phyloP scores from a whole-genome alignment of 2,888 invertebrate genomes.

The Oxystoma pomonae region DNA sequence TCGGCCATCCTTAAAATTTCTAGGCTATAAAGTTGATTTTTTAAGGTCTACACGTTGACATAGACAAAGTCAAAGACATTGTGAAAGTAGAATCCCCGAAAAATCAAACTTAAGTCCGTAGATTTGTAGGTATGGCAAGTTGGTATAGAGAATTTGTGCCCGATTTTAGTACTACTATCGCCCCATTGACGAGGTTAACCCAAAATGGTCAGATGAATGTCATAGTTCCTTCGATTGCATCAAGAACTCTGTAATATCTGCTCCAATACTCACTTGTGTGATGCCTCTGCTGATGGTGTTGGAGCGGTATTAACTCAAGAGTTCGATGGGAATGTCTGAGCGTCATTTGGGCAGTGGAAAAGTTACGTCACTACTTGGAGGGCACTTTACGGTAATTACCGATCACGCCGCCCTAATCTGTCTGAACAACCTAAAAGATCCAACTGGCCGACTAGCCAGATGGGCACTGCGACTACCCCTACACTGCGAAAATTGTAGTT shows the following conservation, averaged over 20 bases:
- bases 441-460: too few species aligned
- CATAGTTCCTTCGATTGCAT: slow-evolving; percentile 17
- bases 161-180: slow-evolving; percentile 2
- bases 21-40: slow-evolving; percentile 36
- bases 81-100: slow-evolving; percentile 16
- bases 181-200: slow-evolving; percentile 7
- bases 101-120: slow-evolving; percentile 8
- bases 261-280: slow-evolving; percentile 25
- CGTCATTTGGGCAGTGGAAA: slow-evolving; percentile 22
- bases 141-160: slow-evolving; percentile 7
- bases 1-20: slow-evolving; percentile 26
- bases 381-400: too few species aligned
- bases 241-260: slow-evolving; percentile 23
- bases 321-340: slow-evolving; percentile 19
- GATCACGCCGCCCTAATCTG: too few species aligned
- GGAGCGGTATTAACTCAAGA: slow-evolving; percentile 25
- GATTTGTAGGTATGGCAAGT: slow-evolving; percentile 15
- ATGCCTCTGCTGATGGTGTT: slow-evolving; percentile 22
- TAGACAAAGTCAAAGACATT: slow-evolving; percentile 26
- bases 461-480: too few species aligned
- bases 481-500: too few species aligned
- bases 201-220: slow-evolving; percentile 23
- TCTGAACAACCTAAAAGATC: too few species aligned
- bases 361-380: too few species aligned
- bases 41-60: slow-evolving; percentile 29